Conservation (phyloP, 2,888 invertebrate genomes). For the Meiosimyza platycephala region DNA sequence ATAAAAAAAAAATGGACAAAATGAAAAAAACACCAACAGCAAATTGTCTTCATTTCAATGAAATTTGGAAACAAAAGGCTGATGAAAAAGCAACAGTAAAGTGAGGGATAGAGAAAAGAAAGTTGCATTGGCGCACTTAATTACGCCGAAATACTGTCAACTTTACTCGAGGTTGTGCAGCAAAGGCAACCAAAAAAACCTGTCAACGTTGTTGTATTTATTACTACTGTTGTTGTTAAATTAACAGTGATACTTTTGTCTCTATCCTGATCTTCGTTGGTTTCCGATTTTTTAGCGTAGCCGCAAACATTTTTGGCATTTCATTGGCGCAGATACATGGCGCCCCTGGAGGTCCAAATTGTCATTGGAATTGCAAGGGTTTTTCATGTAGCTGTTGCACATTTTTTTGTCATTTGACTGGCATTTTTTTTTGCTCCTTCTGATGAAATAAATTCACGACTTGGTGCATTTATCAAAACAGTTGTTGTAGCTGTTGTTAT, state of each 20-base stretch:
- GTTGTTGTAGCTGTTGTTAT: constrained; percentile 2
- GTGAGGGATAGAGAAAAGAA: neutral
- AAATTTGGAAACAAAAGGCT: neutral
- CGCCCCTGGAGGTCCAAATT: constrained; percentile 44
- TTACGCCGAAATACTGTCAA: neutral
- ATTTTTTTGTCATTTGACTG: neutral
- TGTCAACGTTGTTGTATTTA: constrained; percentile 6
- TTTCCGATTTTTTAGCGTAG: neutral
- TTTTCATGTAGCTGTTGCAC: constrained; percentile 10
- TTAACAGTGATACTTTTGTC: neutral
- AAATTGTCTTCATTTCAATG: constrained; percentile 12
- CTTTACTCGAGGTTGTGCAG: neutral
- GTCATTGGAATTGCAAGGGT: constrained; percentile 15
- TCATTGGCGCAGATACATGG: constrained; percentile 35
- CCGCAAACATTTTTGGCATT: constrained; percentile 34
- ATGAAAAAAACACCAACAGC: neutral
- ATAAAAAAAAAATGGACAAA: neutral
- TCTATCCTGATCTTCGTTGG: neutral
- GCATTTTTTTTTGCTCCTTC: neutral
- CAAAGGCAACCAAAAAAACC: constrained; percentile 8
- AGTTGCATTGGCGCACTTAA: constrained; percentile 20
- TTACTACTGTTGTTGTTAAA: neutral
- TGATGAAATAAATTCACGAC: neutral
- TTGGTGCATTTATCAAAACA: neutral
- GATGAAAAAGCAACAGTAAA: no score